Percentiles rank a stretch among this genome's conserved stretches.
Conservation (phyloP, 92 coral and sea anemone species). For the Galaxea fascicularis region DNA sequence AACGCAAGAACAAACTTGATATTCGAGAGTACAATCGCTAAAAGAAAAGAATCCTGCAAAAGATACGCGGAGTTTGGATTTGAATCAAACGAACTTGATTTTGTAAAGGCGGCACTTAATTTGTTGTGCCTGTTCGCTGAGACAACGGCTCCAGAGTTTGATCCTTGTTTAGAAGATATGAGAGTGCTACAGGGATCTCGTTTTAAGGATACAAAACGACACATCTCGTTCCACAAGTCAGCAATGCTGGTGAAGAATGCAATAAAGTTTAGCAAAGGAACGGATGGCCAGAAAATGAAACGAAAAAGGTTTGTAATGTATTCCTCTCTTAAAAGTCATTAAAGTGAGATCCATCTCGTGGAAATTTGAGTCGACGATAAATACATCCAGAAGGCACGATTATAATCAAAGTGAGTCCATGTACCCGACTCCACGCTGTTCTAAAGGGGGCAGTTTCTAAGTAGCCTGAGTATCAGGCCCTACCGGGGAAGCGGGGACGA, state of each 20-base stretch:
- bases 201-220: slow-evolving; percentile 40
- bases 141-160: slow-evolving; percentile 72
- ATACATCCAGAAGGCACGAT: too few relatives aligned
- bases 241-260: slow-evolving; percentile 66
- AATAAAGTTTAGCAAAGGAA: slow-evolving; percentile 23
- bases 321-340: neutral
- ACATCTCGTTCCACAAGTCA: slow-evolving; percentile 71
- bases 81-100: slow-evolving; percentile 68
- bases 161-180: slow-evolving; percentile 71
- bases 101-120: slow-evolving; percentile 60
- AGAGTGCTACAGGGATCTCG: slow-evolving; percentile 48
- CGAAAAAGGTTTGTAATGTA: neutral
- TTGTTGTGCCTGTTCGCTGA: slow-evolving; percentile 59
- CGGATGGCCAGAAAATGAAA: neutral
- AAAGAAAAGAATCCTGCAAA: slow-evolving; percentile 28
- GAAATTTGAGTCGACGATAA: too few relatives aligned
- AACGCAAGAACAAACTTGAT: slow-evolving; percentile 58
- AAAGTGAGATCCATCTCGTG: too few relatives aligned
- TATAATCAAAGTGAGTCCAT: too few relatives aligned
- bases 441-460: too few relatives aligned
- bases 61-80: slow-evolving; percentile 68
- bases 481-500: too few relatives aligned
- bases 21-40: slow-evolving; percentile 35
- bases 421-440: too few relatives aligned
- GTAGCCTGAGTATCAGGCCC: too few relatives aligned